These are phyloP conservation scores for Elmis aenea DNA, from an alignment of 2,888 invertebrate genomes.

Conservation along the genomic window DNA sequence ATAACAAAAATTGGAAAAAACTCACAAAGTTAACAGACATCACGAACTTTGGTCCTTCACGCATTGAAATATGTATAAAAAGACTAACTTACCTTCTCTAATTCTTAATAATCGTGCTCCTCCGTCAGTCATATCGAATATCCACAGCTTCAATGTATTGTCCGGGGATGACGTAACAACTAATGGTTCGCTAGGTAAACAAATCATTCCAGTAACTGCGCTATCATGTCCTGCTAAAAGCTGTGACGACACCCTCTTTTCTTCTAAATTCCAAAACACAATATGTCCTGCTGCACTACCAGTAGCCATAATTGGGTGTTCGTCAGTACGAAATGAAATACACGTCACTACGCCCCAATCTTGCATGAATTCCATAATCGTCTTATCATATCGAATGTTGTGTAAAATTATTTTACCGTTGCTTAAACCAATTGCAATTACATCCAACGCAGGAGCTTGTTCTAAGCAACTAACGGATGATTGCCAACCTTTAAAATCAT, in stretches of 20 bases:
- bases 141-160: constrained; percentile 86
- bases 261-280: constrained; percentile 90
- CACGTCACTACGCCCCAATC: constrained; percentile 87
- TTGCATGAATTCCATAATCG: constrained; percentile 78
- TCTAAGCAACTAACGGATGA: constrained; percentile 68
- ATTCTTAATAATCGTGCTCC: constrained; percentile 74
- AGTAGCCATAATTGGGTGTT: constrained; percentile 78
- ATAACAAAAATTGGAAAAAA: constrained; percentile 2
- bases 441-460: constrained; percentile 89
- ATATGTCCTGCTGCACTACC: constrained; percentile 80
- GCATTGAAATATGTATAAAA: too few relatives aligned
- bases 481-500: constrained; percentile 72
- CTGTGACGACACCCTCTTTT: constrained; percentile 73
- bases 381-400: constrained; percentile 80
- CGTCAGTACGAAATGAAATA: constrained; percentile 84
- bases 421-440: constrained; percentile 80
- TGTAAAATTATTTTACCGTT: constrained; percentile 81
- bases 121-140: constrained; percentile 90
- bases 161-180: constrained; percentile 90
- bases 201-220: constrained; percentile 73
- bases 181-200: constrained; percentile 83
- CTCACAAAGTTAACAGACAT: background rate
- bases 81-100: constrained; percentile 48
- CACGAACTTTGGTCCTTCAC: constrained; percentile 1
- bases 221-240: constrained; percentile 72